Base-by-base conservation (phyloP, 1,140 invertebrate species). In the Nasonia giraulti region DNA sequence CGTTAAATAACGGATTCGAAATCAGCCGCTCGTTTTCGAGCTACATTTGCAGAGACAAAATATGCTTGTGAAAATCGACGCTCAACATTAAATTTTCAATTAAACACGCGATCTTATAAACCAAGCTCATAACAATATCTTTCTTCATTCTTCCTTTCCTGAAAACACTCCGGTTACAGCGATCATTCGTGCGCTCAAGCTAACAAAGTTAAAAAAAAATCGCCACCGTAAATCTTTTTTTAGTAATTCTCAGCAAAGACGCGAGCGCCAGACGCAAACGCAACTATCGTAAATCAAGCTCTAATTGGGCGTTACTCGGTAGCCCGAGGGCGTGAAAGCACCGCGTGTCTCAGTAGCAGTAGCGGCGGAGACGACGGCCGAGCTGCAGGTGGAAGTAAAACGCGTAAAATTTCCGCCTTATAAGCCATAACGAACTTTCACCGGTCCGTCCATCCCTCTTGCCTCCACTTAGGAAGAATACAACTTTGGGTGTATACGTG, bases 261-360 rank as follows among this genome's bases (percentile, higher is more conserved):
- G 27, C 27, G 27, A 27, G 27, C n/a, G 14, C 31, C 20, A 14
- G 20, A 11, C 6, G 40, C 33, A 77, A 27, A 66, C 55, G 62
- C 8, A 55, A 37, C 76, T 23, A 20, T 79, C 69, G 73, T 84
- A 84, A 84, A 84, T 84, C 83, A 84, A 74, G 44, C 77, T 33
- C 77, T 84, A 84, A 84, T 84, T 80, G 44, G 47, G 33, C 20
- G 31, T 73, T 84, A 79, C 47, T 77, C 62, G 55, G 77, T 40
- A 27, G 55, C 17, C 14, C 31, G 31, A 55, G 69, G 47, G 44
- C 50, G 80, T 55, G 68, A 74, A 82, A 82, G 17, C 17, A 37
- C 74, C 2, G 44, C 68, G 20, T 40, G 62, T 27, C 17, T 37
- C 14, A 40, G 55, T 17, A 40, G 74, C 40, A 7, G 20, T n/a